phyloP scores from a whole-genome alignment of 2,888 invertebrate genomes.

The Hyposoter didymator region DNA sequence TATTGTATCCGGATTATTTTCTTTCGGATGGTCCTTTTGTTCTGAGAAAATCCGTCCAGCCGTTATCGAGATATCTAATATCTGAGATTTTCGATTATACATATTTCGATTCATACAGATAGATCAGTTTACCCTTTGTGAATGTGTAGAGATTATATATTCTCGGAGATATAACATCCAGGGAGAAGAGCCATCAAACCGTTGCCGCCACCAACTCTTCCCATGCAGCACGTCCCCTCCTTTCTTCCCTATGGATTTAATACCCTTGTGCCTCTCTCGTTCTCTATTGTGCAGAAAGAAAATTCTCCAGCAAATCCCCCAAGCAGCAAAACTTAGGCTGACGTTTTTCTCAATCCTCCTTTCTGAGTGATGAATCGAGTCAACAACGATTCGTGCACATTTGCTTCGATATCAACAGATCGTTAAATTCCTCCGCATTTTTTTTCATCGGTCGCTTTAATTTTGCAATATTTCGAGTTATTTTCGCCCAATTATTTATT shows the following conservation, averaged over 20 bases:
- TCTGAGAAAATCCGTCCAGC: too few species aligned
- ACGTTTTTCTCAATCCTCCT: slow-evolving; percentile 15
- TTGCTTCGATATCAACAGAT: not conserved
- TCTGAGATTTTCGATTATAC: too few species aligned
- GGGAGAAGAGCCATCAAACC: slow-evolving; percentile 45
- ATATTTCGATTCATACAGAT: not conserved
- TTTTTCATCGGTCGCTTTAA: not conserved
- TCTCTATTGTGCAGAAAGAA: slow-evolving; percentile 53
- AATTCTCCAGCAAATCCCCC: slow-evolving; percentile 34
- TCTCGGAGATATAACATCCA: slow-evolving; percentile 30
- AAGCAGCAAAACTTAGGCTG: slow-evolving; percentile 29
- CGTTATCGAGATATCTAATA: too few species aligned
- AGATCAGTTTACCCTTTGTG: slow-evolving; percentile 47
- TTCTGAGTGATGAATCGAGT: not conserved
- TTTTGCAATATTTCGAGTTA: not conserved
- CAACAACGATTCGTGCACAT: not conserved
- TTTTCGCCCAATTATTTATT: not conserved
- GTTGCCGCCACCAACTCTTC: slow-evolving; percentile 30
- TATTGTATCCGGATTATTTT: too few species aligned
- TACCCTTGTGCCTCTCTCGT: slow-evolving; percentile 18
- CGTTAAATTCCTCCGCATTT: not conserved
- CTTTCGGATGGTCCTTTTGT: too few species aligned
- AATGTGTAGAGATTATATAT: slow-evolving; percentile 32
- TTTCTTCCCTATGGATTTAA: slow-evolving; percentile 35
- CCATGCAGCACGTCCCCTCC: not conserved